These are phyloP conservation scores for Amphibalanus amphitrite DNA, from an alignment of 1,140 invertebrate species.

Conservation along the genomic window DNA sequence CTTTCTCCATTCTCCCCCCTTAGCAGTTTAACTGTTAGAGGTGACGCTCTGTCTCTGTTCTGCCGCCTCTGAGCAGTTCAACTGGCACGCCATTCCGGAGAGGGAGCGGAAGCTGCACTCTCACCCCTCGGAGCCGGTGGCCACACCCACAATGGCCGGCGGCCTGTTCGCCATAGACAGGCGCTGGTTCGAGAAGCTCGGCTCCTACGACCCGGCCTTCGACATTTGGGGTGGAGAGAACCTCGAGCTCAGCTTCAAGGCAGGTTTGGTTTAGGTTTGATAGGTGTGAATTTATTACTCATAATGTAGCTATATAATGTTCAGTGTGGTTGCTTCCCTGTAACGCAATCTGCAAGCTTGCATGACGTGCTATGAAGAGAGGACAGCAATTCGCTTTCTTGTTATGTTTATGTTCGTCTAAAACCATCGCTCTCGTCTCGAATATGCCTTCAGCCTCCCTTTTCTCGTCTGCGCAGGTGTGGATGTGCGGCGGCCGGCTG, in stretches of 20 bases:
- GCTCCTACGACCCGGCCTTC: constrained; percentile 94
- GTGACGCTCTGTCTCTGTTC: too few relatives aligned
- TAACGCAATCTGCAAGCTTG: too few relatives aligned
- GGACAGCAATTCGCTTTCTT: background rate
- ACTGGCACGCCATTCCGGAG: constrained; percentile 93
- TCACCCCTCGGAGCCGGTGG: constrained; percentile 76
- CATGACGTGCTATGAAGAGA: background rate
- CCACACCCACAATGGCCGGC: constrained; percentile 92
- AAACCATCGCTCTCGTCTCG: background rate
- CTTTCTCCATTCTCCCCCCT: too few relatives aligned
- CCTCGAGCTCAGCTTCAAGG: constrained; percentile 94
- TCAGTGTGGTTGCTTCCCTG: too few relatives aligned
- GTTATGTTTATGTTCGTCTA: background rate
- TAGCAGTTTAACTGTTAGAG: too few relatives aligned
- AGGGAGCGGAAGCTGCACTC: constrained; percentile 65
- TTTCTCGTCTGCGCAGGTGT: constrained; percentile 33
- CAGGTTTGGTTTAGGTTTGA: too few relatives aligned
- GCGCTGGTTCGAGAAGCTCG: constrained; percentile 77
- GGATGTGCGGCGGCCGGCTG: constrained; percentile 68
- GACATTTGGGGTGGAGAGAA: constrained; percentile 99
- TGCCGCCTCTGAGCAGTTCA: constrained; percentile 43
- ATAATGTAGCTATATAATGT: too few relatives aligned
- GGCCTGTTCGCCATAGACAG: constrained; percentile 58
- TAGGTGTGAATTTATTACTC: too few relatives aligned
- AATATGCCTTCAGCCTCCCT: too few relatives aligned